Conservation (phyloP, 1,140 invertebrate species). For the Drosophila nebulosa region DNA sequence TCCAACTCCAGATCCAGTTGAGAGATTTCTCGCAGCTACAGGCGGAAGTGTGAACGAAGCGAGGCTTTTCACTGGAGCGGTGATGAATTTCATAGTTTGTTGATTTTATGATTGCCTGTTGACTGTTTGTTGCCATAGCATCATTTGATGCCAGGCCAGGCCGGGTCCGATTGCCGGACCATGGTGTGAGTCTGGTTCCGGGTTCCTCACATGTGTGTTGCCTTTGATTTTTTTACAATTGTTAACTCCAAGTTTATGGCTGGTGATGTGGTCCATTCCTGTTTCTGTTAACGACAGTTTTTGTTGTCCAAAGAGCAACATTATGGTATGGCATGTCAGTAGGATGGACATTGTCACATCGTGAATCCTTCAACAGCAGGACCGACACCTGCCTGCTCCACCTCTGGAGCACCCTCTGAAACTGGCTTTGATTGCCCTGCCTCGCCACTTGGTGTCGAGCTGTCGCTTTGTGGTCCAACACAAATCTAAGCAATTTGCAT, state of each 20-base stretch:
- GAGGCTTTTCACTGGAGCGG: slow-evolving; percentile 60
- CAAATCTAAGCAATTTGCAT: slow-evolving; percentile 72
- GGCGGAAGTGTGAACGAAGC: slow-evolving; percentile 70
- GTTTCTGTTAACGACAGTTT: slow-evolving; percentile 56
- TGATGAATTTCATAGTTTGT: slow-evolving; percentile 81
- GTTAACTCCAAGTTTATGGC: slow-evolving; percentile 72
- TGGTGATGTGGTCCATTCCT: slow-evolving; percentile 46
- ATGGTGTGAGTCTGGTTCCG: too few species aligned
- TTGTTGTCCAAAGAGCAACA: slow-evolving; percentile 36
- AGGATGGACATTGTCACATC: slow-evolving; percentile 60
- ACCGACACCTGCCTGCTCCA: neutral
- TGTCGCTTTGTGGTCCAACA: slow-evolving; percentile 63
- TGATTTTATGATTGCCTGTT: slow-evolving; percentile 79
- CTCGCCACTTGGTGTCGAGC: slow-evolving; percentile 35
- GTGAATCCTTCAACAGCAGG: slow-evolving; percentile 68
- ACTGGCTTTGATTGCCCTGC: neutral
- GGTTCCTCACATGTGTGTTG: slow-evolving; percentile 34
- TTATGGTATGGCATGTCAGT: slow-evolving; percentile 69
- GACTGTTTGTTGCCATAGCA: slow-evolving; percentile 27
- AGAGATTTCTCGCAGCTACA: slow-evolving; percentile 47
- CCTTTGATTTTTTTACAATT: slow-evolving; percentile 55
- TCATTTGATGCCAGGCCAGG: neutral
- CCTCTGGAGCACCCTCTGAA: too few species aligned
- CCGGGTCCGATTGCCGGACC: too few species aligned
- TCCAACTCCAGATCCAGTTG: slow-evolving; percentile 58